Percentiles rank a stretch among this genome's conserved stretches.
phyloP scores from a whole-genome alignment of 2,888 invertebrate species.

The Penaeus monodon region DNA sequence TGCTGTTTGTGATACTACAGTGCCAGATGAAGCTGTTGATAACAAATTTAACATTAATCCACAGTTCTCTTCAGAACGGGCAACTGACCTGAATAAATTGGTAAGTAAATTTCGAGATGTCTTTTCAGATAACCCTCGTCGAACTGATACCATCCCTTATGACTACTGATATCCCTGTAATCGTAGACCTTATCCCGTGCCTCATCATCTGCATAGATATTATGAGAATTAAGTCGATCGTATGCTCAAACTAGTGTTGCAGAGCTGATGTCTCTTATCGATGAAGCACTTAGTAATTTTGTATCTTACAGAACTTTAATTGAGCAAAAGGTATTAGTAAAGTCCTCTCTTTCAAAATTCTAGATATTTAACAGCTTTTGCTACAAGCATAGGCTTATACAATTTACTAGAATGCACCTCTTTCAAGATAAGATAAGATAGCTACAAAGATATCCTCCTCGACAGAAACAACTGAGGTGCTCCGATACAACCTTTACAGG shows the following conservation, averaged over 20 bases:
- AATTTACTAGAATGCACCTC: neutral
- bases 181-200: neutral
- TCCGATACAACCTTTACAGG: neutral
- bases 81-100: neutral
- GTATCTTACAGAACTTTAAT: neutral
- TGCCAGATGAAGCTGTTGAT: neutral
- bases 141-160: neutral
- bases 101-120: neutral
- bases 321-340: neutral
- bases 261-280: neutral
- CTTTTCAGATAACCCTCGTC: neutral
- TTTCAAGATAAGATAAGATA: neutral
- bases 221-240: conserved; percentile 62
- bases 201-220: neutral
- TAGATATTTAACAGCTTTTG: neutral
- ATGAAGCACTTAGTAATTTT: neutral
- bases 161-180: neutral
- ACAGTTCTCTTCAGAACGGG: neutral
- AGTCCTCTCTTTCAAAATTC: neutral
- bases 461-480: conserved; percentile 12
- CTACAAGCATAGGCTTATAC: neutral
- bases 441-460: neutral
- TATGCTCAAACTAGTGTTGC: conserved; percentile 66
- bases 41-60: conserved; percentile 5
- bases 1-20: neutral